Evolutionary conservation across 2,113 vertebrate genomes (phyloP).

Genomic region (Nettapus auritus): DNA sequence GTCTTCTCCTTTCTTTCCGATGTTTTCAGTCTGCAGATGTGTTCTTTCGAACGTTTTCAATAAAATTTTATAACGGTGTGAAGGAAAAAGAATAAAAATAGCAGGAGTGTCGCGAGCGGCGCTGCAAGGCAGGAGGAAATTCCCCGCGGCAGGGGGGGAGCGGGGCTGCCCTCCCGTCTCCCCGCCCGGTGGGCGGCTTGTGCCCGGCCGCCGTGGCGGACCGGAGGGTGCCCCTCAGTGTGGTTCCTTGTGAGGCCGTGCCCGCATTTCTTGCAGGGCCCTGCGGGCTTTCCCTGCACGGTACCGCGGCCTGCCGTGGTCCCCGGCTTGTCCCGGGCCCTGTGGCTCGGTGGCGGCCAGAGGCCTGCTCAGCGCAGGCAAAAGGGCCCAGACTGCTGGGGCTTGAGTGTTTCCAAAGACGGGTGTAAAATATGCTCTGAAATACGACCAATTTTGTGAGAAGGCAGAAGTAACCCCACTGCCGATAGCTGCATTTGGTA

Average conservation of each 20-base stretch:
- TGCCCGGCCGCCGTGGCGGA: not conserved
- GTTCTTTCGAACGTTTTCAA: slow-evolving; percentile 58
- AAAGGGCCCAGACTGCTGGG: fast-evolving
- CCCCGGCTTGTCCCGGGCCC: not conserved
- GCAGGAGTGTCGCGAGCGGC: slow-evolving; percentile 45
- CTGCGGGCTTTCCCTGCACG: fast-evolving
- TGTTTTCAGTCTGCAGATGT: slow-evolving; percentile 52
- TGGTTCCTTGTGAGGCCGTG: fast-evolving
- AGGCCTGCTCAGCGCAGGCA: no score
- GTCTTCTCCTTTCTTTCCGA: not conserved
- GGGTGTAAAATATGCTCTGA: fast-evolving
- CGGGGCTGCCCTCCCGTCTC: not conserved
- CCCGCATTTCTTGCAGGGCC: fast-evolving
- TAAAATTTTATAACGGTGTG: slow-evolving; percentile 65
- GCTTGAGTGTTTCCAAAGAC: not conserved
- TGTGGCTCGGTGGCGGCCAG: no score
- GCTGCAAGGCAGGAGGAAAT: slow-evolving; percentile 16
- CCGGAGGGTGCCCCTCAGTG: no score
- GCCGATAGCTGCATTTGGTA: not conserved
- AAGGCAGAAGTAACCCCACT: not conserved
- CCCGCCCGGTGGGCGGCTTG: not conserved
- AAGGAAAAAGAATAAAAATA: slow-evolving; percentile 18
- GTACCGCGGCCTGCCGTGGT: fast-evolving
- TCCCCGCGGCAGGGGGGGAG: not conserved
- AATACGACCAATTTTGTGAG: not conserved